Conservation (phyloP, 1,140 invertebrate species). For the Fopius arisanus region DNA sequence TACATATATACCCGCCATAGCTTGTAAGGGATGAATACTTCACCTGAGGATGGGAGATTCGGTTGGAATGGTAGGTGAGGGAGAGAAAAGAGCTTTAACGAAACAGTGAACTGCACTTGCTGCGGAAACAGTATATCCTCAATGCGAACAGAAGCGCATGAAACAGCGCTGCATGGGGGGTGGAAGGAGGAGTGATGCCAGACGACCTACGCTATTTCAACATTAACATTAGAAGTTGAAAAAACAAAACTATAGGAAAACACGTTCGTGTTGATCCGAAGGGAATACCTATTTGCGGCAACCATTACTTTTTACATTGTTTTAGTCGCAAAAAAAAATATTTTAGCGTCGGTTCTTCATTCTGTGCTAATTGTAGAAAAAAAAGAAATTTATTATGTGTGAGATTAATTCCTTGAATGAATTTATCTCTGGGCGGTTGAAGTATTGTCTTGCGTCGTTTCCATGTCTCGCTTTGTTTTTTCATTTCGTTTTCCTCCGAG, state of each 20-base stretch:
- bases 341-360: too few relatives aligned
- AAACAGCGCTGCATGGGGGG: not conserved
- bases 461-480: not conserved
- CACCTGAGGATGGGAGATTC: conserved; percentile 21
- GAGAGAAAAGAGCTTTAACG: conserved; percentile 13
- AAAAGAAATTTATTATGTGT: too few relatives aligned
- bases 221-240: not conserved
- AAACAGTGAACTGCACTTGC: conserved; percentile 31
- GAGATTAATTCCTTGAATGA: too few relatives aligned
- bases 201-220: not conserved
- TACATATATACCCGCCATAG: conserved; percentile 10
- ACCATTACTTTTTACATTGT: too few relatives aligned
- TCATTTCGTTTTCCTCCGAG: not conserved
- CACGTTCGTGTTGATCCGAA: too few relatives aligned
- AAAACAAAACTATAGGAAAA: too few relatives aligned
- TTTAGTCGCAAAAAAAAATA: too few relatives aligned
- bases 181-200: not conserved
- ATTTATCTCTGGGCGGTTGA: too few relatives aligned
- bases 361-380: too few relatives aligned
- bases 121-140: conserved; percentile 19
- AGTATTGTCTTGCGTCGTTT: not conserved
- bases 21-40: conserved; percentile 35
- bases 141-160: not conserved
- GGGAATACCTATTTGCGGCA: too few relatives aligned
- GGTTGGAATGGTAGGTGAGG: not conserved